A percentile compares a stretch with the other conserved stretches of the same genome.
Evolutionary conservation across 2,888 invertebrate genomes (phyloP).

Genomic region (Dynastes maya): DNA sequence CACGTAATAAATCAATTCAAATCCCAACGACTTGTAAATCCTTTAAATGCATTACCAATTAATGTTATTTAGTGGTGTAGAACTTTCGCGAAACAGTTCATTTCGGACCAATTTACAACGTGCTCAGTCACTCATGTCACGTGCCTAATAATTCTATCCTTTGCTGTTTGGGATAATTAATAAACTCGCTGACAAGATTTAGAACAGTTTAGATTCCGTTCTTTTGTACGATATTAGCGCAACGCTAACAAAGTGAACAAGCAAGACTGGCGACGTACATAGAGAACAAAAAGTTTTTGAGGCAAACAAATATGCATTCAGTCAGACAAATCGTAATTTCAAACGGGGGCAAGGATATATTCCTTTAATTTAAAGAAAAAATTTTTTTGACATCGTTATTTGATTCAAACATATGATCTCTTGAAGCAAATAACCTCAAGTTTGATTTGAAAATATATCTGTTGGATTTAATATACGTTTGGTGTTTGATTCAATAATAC

Average conservation of each 20-base stretch:
- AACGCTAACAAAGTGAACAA: not conserved
- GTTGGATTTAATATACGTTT: no score
- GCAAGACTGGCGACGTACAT: no score
- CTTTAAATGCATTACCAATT: constrained; percentile 44
- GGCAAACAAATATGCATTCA: no score
- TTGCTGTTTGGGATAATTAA: constrained; percentile 28
- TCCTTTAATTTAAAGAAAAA: no score
- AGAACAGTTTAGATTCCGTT: not conserved
- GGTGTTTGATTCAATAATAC: no score
- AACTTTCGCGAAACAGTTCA: constrained; percentile 37
- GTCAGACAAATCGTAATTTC: no score
- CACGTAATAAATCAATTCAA: constrained; percentile 36
- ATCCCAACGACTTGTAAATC: constrained; percentile 38
- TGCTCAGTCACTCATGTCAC: constrained; percentile 18
- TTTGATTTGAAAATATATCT: no score
- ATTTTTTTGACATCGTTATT: no score
- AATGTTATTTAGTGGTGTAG: constrained; percentile 37
- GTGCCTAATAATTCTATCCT: constrained; percentile 21
- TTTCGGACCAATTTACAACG: constrained; percentile 27
- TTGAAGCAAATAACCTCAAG: no score
- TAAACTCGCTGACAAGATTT: constrained; percentile 32
- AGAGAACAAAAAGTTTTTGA: no score
- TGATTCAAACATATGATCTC: no score
- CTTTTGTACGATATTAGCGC: not conserved
- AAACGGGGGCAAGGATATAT: no score